Evolutionary conservation across 37 sponge, comb jelly and placozoan species (phyloP), one percentile per base, ranked within the genome.

Genomic region (Cladorhizidae sp.): DNA sequence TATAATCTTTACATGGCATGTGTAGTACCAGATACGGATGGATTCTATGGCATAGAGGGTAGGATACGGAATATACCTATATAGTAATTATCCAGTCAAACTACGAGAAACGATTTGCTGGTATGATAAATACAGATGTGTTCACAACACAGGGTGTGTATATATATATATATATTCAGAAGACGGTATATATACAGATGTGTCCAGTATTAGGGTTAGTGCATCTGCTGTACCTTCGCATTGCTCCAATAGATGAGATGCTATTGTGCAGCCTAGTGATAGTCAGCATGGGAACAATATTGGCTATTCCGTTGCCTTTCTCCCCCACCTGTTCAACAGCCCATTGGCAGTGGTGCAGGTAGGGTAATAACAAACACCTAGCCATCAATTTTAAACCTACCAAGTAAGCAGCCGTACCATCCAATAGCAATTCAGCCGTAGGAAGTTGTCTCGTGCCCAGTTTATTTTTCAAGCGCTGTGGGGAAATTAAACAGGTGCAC

Each of bases 381-480:
- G 29, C 29, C 21, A 15, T 25, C 12, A 54, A 17, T 20, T 54
- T 26, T 61, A 17, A 8, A 22, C 74, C 68, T 22, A 92, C 92
- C 64, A 80, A 29, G 23, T 67, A 63, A 8, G 93, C 97, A n/a
- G 8, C 18, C 37, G 89, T 82, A 0, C 96, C 98, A 57, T 87
- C 87, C 57, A 98, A 72, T 17, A 88, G 65, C 26, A 98, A 77
- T 69, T 98, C 98, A 35, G 98, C 98, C 63, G 98, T 98, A 0
- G 98, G 98, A 23, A 98, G 85, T 76, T 98, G 98, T 32, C 96
- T 77, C 5, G 98, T 98, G 0, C 98, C 98, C 33, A 98, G 79
- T 71, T 98, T 98, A 73, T 95, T 73, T 76, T 98, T 98, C 57
- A 98, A 69, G 1, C 81, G 67, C 78, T 93, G n/a, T n/a, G n/a